A percentile compares a stretch with the other conserved stretches of the same genome.
Evolutionary conservation across 2,888 invertebrate species (phyloP).

Genomic region (Pandemis cinnamomeana): DNA sequence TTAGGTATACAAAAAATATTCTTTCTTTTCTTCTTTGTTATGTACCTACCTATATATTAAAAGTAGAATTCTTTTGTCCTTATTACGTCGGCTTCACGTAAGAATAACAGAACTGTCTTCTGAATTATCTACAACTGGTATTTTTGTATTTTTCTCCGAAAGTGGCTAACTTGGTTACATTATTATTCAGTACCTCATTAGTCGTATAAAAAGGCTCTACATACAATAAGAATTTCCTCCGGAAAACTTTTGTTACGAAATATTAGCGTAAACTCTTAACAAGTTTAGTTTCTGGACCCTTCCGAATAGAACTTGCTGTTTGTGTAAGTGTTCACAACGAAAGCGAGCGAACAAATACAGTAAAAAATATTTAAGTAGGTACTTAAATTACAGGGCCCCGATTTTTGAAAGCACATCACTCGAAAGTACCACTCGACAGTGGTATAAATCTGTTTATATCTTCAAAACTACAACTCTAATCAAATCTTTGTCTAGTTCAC

Average conservation of each 20-base stretch:
- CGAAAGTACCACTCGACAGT: too few species aligned
- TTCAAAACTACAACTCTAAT: too few species aligned
- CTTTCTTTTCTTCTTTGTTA: not conserved
- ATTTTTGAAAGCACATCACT: too few species aligned
- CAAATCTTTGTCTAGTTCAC: too few species aligned
- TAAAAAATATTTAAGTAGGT: too few species aligned
- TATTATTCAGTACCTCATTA: conserved; percentile 10
- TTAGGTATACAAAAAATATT: too few species aligned
- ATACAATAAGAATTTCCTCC: conserved; percentile 8
- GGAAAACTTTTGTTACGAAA: conserved; percentile 8
- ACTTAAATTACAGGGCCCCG: too few species aligned
- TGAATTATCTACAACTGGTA: not conserved
- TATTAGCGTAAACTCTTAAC: conserved; percentile 5
- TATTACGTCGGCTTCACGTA: not conserved
- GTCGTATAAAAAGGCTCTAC: not conserved
- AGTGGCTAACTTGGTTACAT: conserved; percentile 1
- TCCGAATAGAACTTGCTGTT: not conserved
- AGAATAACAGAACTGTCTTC: not conserved
- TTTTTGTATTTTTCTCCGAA: not conserved
- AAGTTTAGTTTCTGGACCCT: conserved; percentile 1
- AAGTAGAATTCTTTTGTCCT: not conserved
- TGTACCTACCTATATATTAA: not conserved
- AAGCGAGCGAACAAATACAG: too few species aligned
- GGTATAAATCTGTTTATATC: too few species aligned
- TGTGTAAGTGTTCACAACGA: not conserved